A percentile compares a stretch with the other conserved stretches of the same genome.
These are phyloP conservation scores for Euleptes europaea DNA, from an alignment of 2,113 vertebrate species.

Conservation along the genomic window DNA sequence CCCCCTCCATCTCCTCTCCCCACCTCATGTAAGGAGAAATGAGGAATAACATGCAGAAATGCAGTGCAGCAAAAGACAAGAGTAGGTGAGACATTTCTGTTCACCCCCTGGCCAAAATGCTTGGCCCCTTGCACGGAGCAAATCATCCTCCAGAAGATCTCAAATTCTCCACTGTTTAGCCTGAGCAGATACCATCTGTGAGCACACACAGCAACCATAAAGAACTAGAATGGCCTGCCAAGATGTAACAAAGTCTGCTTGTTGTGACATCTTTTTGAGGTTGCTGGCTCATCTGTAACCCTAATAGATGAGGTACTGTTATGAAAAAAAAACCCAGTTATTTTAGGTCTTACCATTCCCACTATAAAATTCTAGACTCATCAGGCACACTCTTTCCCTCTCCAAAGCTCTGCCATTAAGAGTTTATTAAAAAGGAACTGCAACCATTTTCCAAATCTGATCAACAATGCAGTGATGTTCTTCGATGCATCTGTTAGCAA, in stretches of 20 bases:
- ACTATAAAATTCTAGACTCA: background rate
- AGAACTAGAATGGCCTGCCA: background rate
- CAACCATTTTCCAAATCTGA: background rate
- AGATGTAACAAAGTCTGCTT: background rate
- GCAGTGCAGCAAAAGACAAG: no score
- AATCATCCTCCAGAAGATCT: no score
- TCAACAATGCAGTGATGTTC: background rate
- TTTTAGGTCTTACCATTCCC: no score
- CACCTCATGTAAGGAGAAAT: no score
- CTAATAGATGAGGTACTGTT: background rate
- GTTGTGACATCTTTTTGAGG: background rate
- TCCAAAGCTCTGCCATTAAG: background rate
- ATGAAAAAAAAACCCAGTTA: background rate
- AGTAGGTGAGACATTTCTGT: no score
- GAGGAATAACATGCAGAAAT: no score
- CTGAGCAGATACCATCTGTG: background rate
- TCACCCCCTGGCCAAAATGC: no score
- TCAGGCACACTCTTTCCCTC: background rate
- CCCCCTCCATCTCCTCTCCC: no score
- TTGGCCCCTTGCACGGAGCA: no score
- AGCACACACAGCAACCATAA: background rate
- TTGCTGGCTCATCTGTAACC: background rate
- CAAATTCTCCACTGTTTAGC: no score
- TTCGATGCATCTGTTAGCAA: background rate
- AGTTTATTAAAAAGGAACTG: constrained; percentile 12